These are phyloP conservation scores for Ochotona curzoniae DNA, from an alignment of 2,113 vertebrate species.

Conservation along the genomic window DNA sequence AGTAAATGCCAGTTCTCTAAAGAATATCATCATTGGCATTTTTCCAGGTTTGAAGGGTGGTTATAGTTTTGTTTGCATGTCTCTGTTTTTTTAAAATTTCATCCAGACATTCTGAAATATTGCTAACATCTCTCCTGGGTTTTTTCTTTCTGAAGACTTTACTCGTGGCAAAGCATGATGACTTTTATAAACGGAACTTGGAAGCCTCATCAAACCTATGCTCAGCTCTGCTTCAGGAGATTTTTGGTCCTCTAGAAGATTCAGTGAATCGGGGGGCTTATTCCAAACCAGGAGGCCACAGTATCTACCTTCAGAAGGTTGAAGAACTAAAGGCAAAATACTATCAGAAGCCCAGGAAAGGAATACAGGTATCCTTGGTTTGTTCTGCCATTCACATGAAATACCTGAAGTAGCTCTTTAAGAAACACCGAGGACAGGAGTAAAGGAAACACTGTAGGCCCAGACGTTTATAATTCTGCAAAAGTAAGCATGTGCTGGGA, in stretches of 20 bases:
- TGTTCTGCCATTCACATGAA: neutral
- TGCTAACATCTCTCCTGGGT: neutral
- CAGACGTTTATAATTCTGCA: neutral
- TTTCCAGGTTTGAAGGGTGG: neutral
- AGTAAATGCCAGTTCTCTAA: neutral
- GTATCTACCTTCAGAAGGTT: neutral
- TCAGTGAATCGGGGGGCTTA: slow-evolving; percentile 6
- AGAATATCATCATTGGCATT: neutral
- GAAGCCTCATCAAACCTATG: slow-evolving; percentile 55
- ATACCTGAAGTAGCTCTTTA: neutral
- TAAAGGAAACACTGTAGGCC: neutral
- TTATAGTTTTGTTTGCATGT: neutral
- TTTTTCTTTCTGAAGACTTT: slow-evolving; percentile 10
- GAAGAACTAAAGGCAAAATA: slow-evolving; percentile 34
- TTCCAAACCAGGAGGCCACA: slow-evolving; percentile 58
- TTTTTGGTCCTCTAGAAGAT: slow-evolving; percentile 65
- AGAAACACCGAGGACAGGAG: neutral
- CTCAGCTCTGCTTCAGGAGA: slow-evolving; percentile 10
- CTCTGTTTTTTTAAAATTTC: neutral
- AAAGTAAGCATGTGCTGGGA: neutral
- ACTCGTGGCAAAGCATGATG: slow-evolving; percentile 34
- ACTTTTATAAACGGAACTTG: slow-evolving; percentile 57
- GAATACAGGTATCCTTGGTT: slow-evolving; percentile 66
- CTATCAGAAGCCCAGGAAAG: slow-evolving; percentile 31
- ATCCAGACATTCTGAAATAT: neutral